phyloP scores from a whole-genome alignment of 2,797 vertebrate species.

The Hyperoplus lanceolatus region DNA sequence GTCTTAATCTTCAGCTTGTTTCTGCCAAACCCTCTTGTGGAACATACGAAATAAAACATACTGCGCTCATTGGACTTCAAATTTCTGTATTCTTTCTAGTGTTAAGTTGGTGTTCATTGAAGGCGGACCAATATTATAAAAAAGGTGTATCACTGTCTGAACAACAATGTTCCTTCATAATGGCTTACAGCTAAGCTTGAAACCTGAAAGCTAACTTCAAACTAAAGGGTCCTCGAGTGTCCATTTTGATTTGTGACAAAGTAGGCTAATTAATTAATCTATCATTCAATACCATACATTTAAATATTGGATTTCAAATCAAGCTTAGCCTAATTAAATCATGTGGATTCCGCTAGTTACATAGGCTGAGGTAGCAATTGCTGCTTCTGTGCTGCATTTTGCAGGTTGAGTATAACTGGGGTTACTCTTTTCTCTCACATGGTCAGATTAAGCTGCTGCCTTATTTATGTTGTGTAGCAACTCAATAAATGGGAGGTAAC shows the following conservation, averaged over 20 bases:
- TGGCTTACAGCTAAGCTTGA: not conserved
- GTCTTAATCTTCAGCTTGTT: constrained; percentile 45
- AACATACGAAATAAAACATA: not conserved
- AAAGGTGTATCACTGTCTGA: not conserved
- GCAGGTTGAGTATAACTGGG: not conserved
- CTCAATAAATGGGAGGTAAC: not conserved
- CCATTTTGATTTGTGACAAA: not conserved
- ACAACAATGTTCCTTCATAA: not conserved
- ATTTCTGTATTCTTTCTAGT: not conserved
- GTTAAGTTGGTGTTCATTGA: constrained; percentile 7
- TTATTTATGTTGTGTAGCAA: not conserved
- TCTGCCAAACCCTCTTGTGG: constrained; percentile 58
- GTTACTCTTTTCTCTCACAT: not conserved
- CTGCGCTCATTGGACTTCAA: not conserved
- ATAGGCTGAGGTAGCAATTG: not conserved
- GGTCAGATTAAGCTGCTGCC: not conserved
- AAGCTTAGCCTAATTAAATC: not conserved
- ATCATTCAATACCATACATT: not conserved
- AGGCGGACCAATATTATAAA: not conserved
- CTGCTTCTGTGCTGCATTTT: not conserved
- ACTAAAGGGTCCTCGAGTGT: not conserved
- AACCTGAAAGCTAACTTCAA: not conserved
- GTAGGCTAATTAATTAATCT: not conserved
- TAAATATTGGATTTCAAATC: not conserved
- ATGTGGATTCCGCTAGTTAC: not conserved